Base-by-base conservation (phyloP, 2,888 invertebrate genomes). In the Nasonia oneida region DNA sequence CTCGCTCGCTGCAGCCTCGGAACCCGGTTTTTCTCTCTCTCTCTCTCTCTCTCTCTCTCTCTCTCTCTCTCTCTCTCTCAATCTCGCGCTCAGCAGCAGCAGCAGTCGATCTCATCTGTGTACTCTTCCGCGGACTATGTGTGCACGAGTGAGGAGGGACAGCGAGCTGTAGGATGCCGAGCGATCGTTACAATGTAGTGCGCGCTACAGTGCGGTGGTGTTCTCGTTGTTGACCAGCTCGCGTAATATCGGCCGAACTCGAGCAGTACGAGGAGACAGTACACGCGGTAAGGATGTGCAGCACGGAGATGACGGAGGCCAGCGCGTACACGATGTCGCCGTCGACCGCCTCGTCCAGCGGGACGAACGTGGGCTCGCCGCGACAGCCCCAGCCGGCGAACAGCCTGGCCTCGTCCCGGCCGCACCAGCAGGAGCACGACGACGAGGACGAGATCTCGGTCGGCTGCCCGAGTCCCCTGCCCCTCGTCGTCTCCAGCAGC, bases 361-460 rank as follows among this genome's bases (percentile, higher is more conserved):
- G 91, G 15, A 90, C 91, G 67, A 90, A 90, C 23, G 90, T 61
- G n/a, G 57, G 23, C 47, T 37, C 75, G 75, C 80, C 47, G 33
- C 78, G 8, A 61, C 53, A 6, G 83, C 85, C 23, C 23, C 39
- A n/a, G 23, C 42, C 64, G 39, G 18, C 47, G 15, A 61, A 18
- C 57, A 89, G 90, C n/a, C 90, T 61, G 5, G 23, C 18, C 64
- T 37, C 75, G 70, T 75, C 47, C 5, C 78, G 8, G 61, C 42
- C 2, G 77, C 85, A 23, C 50, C 39, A n/a, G 8, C 47, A 8
- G 50, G 50, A 39, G 10, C 76, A 81, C 71, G 92, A 92, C 84
- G 93, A 92, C 88, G 95, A 97, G 89, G 97, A 96, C 94, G 97
- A 97, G 93, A 97, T 97, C 91, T 97, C 97, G 93, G 97, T 97